Evolutionary conservation across 2,797 vertebrate genomes (phyloP).

Genomic region (Syndactyla subalaris): DNA sequence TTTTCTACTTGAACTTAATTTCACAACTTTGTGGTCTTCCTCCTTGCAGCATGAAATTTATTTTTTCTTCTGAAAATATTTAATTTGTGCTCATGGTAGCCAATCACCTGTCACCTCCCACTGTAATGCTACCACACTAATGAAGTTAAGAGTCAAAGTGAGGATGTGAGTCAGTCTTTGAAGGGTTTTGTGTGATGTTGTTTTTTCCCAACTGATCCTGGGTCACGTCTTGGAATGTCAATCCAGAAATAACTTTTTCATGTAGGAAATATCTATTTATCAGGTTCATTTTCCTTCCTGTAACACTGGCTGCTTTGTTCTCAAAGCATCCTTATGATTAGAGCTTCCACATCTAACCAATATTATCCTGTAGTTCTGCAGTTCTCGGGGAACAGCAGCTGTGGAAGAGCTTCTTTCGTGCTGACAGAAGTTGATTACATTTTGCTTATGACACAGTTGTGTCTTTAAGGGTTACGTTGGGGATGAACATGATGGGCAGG

Average conservation of each 20-base stretch:
- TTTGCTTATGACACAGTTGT: neutral
- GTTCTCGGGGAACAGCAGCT: neutral
- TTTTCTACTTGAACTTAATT: neutral
- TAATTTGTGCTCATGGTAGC: neutral
- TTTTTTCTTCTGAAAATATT: slow-evolving; percentile 33
- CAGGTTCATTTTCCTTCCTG: neutral
- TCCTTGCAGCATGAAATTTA: neutral
- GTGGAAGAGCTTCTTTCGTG: neutral
- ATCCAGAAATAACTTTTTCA: slow-evolving; percentile 35
- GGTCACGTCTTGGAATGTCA: neutral
- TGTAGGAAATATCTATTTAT: slow-evolving; percentile 33
- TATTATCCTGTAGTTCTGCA: neutral
- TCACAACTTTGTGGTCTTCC: neutral
- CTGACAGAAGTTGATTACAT: neutral
- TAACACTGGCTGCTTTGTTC: neutral
- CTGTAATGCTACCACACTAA: neutral
- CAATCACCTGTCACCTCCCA: neutral
- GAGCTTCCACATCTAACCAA: neutral
- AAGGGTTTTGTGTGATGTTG: neutral
- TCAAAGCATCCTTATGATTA: neutral
- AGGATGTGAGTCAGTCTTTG: slow-evolving; percentile 44
- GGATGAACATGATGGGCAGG: neutral
- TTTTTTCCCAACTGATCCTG: slow-evolving; percentile 6
- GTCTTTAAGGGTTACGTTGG: neutral
- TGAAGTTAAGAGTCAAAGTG: neutral